phyloP scores from a whole-genome alignment of 2,888 invertebrate species.

The Protophormia terraenovae region DNA sequence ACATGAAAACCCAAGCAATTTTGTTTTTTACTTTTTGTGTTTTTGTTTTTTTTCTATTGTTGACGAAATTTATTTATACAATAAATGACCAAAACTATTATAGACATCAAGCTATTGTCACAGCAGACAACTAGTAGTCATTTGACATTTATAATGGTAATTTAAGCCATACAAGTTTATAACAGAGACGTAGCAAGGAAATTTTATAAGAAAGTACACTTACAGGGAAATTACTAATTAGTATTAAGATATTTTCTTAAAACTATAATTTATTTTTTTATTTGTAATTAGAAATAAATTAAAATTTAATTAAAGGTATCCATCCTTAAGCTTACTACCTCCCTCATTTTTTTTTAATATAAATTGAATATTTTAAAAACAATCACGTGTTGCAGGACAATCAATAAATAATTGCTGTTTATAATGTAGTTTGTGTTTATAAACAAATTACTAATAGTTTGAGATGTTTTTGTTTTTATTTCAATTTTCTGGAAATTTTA shows the following conservation, averaged over 20 bases:
- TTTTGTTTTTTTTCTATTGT: background rate
- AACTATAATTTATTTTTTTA: no score
- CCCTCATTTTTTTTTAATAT: background rate
- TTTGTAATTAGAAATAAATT: no score
- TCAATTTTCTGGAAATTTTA: background rate
- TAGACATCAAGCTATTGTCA: background rate
- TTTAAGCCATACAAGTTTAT: background rate
- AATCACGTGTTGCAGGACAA: slow-evolving; percentile 20
- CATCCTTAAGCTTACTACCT: no score
- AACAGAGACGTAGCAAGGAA: background rate
- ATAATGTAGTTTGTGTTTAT: background rate
- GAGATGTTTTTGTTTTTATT: background rate
- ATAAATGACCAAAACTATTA: slow-evolving; percentile 31
- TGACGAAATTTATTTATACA: background rate
- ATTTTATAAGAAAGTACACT: background rate
- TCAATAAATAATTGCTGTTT: slow-evolving; percentile 36
- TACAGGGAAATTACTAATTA: no score
- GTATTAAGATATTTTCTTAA: no score
- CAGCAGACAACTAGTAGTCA: slow-evolving; percentile 5
- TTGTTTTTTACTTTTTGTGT: background rate
- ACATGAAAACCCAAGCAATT: background rate
- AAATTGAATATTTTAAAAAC: background rate
- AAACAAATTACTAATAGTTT: slow-evolving; percentile 2
- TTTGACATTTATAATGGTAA: slow-evolving; percentile 23
- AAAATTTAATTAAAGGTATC: no score